phyloP scores from a whole-genome alignment of 2,797 vertebrate genomes.

The Tiaroga cobitis region DNA sequence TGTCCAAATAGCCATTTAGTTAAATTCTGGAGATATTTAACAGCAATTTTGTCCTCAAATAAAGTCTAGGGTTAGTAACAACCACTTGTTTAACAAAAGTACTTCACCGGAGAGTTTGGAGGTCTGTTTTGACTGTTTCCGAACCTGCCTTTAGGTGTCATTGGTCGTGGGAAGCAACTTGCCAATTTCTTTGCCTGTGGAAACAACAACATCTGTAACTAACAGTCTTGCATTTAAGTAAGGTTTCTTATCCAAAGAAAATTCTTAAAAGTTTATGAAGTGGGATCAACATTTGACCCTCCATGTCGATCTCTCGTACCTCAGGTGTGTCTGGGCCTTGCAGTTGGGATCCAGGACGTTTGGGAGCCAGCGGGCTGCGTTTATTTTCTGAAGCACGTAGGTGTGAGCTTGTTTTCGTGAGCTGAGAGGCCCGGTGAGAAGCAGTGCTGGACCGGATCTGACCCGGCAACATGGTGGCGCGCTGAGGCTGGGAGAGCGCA shows the following conservation, averaged over 20 bases:
- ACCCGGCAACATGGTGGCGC: constrained; percentile 76
- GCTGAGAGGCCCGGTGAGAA: constrained; percentile 65
- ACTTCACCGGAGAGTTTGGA: constrained; percentile 78
- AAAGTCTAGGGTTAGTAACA: neutral
- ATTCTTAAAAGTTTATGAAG: neutral
- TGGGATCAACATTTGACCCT: neutral
- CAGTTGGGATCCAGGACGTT: constrained; percentile 69
- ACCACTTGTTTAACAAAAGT: neutral
- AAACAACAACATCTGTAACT: neutral
- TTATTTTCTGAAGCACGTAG: constrained; percentile 47
- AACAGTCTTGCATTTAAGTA: neutral
- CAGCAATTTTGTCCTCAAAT: neutral
- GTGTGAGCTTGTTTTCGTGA: constrained; percentile 50
- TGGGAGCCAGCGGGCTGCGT: constrained; percentile 72
- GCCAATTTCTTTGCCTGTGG: constrained; percentile 78
- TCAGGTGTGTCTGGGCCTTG: constrained; percentile 83
- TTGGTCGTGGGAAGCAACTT: constrained; percentile 88
- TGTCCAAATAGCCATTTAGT: neutral
- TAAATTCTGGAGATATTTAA: neutral
- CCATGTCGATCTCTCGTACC: constrained; percentile 69
- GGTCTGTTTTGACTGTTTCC: constrained; percentile 59
- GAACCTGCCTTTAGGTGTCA: constrained; percentile 83
- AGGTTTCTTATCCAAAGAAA: neutral
- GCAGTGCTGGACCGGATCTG: constrained; percentile 64
- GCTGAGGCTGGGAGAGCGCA: constrained; percentile 17